Evolutionary conservation across 1,140 invertebrate genomes (phyloP), one percentile per base, ranked within the genome.

Genomic region (Radopholus similis): DNA sequence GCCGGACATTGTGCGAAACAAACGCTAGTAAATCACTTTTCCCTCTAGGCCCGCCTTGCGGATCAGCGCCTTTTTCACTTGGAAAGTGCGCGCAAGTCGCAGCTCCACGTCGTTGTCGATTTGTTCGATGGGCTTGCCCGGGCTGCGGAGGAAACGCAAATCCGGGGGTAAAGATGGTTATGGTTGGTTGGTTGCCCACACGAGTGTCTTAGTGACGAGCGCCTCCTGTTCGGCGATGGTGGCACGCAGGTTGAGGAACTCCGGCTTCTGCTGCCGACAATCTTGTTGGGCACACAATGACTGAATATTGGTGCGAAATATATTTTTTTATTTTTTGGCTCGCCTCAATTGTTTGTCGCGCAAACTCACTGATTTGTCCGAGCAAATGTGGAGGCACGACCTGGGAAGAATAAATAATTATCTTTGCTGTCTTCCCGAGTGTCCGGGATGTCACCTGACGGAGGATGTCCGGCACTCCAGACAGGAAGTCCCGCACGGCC

Each of bases 51-150:
- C 76, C 28, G 72, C 75, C 21, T 76, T 78, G 35, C 68, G 66
- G n/a, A 75, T 21, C 40, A 75, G 32, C 21, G 72, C 76, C 38
- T 78, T 60, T 56, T 75, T 75, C 13, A 75, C 71, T 70, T 75
- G 73, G 40, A 73, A 68, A 13, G 73, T 78, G 15, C 73, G 56
- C 26, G 76, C 53, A 9, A 75, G 42, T 35, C 76, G 23, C 3
- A 62, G 23, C 59, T 75, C 73, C 47, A 75, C 62, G 15, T 78
- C 75, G 23, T 67, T 23, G 60, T 76, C 73, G 38, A 75, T 51
- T 54, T 78, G 47, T 21, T 60, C 60, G 34, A 57, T 42, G 28
- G 37, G 21, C 34, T 57, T 56, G 28, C 42, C 18, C n/a, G 53
- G 34, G 32, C 51, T 67, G 30, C 23, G 18, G 18, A 51, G 23